phyloP scores from a whole-genome alignment of 2,113 vertebrate species.

The Machaerirhynchus nigripectus region DNA sequence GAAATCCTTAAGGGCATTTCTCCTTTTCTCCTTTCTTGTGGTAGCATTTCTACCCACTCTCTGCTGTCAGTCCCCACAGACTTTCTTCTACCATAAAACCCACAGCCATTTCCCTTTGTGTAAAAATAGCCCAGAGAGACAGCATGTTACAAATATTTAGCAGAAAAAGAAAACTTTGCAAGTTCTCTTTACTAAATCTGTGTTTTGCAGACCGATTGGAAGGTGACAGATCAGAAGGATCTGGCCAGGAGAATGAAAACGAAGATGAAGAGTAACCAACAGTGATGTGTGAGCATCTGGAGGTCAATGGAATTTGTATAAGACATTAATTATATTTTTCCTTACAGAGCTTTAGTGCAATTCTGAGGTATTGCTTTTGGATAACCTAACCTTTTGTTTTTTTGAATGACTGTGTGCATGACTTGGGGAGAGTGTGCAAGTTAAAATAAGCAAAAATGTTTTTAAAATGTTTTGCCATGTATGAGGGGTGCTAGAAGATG shows the following conservation, averaged over 20 bases:
- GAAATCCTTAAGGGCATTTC: background rate
- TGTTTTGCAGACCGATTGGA: constrained; percentile 85
- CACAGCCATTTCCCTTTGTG: background rate
- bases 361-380: constrained; percentile 85
- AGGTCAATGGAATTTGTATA: constrained; percentile 83
- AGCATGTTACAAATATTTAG: background rate
- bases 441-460: constrained; percentile 74
- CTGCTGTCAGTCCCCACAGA: background rate
- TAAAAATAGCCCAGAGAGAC: background rate
- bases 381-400: constrained; percentile 81
- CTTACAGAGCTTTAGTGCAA: constrained; percentile 89
- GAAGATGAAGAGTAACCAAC: constrained; percentile 87
- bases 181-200: background rate
- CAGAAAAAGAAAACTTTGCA: background rate
- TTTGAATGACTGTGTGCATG: constrained; percentile 79
- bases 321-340: constrained; percentile 89
- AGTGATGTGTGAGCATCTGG: constrained; percentile 76
- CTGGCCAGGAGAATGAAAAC: constrained; percentile 89
- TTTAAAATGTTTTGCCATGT: constrained; percentile 72
- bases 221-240: constrained; percentile 93
- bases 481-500: constrained; percentile 76
- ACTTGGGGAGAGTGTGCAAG: constrained; percentile 77
- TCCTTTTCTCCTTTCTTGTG: background rate
- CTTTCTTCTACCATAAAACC: background rate
- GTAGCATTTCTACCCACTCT: background rate